Evolutionary conservation across 2,888 invertebrate genomes (phyloP).

Genomic region (Antheraea assamensis): DNA sequence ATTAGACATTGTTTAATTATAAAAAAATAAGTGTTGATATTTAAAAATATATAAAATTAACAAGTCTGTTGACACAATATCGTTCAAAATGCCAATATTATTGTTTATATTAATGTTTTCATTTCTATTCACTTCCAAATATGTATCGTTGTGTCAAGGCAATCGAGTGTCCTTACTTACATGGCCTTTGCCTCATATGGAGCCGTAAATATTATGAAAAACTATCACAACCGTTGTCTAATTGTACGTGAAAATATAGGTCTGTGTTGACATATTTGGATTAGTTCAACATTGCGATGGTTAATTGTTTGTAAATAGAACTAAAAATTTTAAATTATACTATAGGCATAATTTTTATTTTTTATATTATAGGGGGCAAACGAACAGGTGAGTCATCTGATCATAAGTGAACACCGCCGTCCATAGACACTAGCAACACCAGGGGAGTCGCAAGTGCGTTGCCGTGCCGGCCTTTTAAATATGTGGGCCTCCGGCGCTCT

Average conservation of each 20-base stretch:
- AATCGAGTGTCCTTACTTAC: background rate
- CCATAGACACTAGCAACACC: too few species aligned
- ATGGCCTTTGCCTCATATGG: conserved; percentile 1
- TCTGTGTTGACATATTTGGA: background rate
- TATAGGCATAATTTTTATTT: too few species aligned
- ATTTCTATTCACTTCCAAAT: background rate
- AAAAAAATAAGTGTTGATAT: too few species aligned
- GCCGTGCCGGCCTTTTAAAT: too few species aligned
- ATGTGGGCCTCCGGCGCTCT: too few species aligned
- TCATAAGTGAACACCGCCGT: too few species aligned
- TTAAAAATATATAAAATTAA: too few species aligned
- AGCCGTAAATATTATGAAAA: background rate
- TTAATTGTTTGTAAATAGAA: background rate
- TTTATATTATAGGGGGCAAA: too few species aligned
- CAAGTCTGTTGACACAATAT: background rate
- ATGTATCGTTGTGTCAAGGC: background rate
- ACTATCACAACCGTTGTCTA: background rate
- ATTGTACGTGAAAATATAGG: background rate
- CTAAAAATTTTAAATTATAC: too few species aligned
- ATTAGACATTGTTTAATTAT: too few species aligned
- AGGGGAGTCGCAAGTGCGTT: too few species aligned
- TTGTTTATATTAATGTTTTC: background rate
- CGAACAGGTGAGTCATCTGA: too few species aligned
- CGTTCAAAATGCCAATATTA: background rate
- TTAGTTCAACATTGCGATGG: background rate